A percentile compares a stretch with the other conserved stretches of the same genome.
These are phyloP conservation scores for Apocrypta bakeri DNA, from an alignment of 1,140 invertebrate genomes.

Conservation along the genomic window DNA sequence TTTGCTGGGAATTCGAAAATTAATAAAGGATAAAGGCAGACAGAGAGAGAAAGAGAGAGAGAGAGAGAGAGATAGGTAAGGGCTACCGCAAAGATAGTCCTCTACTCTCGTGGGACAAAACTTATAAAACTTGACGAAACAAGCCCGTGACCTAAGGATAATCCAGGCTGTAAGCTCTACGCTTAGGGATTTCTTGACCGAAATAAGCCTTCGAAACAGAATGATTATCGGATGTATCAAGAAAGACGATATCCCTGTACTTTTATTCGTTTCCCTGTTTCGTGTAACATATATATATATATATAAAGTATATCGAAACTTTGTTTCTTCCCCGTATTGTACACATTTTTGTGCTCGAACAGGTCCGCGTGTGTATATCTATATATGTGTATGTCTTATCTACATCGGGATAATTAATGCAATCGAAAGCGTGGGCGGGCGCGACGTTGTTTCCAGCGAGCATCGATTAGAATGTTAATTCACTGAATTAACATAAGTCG, in stretches of 20 bases:
- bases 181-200: background rate
- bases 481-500: constrained; percentile 21
- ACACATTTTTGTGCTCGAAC: background rate
- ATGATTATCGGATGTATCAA: background rate
- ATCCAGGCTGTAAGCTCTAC: background rate
- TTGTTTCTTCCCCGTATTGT: background rate
- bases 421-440: background rate
- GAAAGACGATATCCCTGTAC: no score
- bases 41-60: background rate
- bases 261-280: background rate
- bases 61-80: background rate
- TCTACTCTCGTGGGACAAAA: background rate
- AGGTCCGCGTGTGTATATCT: background rate
- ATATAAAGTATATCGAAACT: background rate
- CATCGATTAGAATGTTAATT: constrained; percentile 32
- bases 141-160: background rate
- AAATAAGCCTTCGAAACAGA: background rate
- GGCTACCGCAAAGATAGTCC: no score
- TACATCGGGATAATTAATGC: background rate
- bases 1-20: constrained; percentile 8
- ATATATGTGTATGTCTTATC: background rate
- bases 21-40: background rate
- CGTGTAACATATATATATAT: background rate
- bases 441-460: background rate
- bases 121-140: constrained; percentile 24